Evolutionary conservation across 2,888 invertebrate species (phyloP), one percentile per base, ranked within the genome.

Genomic region (Volucella inflata): DNA sequence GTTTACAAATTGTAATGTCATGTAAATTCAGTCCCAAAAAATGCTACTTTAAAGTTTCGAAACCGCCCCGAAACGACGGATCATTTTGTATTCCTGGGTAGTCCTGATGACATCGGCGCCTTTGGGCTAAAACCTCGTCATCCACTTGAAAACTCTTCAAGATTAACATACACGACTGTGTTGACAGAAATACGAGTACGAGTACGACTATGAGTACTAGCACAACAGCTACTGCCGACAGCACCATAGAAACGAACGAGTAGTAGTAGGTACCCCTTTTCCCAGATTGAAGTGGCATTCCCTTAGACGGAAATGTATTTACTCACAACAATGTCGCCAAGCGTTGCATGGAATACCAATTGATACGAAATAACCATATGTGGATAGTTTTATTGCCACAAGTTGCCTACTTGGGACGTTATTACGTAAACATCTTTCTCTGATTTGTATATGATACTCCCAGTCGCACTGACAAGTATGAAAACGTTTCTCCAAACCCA

Each of bases 301-400:
- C 71, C 53, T 71, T 72, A 67, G 85, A 85, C 81, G 85, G 81
- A 85, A 85, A 81, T 74, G 68, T 62, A 68, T 65, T 71, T 74
- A 74, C 59, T 57, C 76, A 53, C 57, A 65, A 62, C 65, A 30
- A 2, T 71, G 70, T 76, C 80, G 55, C 84, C 64, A 53, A 71
- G 77, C 77, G 62, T 57, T 40, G 84, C 60, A 50, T 51, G 44
- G 76, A 85, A 85, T 85, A 85, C 71, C 48, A 81, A 81, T 77
- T 67, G 59, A 84, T 78, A 30, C 30, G 78, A 78, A 83, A 83
- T 83, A 78, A 71, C 85, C 76, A 85, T 85, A 68, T 85, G 85
- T 81, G 81, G 85, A 85, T 57, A 51, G 65, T 81, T 80, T 81
- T 72, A 65, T 57, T 85, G 71, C 51, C 72, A 65, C 57, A 70